A percentile compares a stretch with the other conserved stretches of the same genome.
phyloP scores from a whole-genome alignment of 2,797 vertebrate species.

The Gymnoscopelus braueri region DNA sequence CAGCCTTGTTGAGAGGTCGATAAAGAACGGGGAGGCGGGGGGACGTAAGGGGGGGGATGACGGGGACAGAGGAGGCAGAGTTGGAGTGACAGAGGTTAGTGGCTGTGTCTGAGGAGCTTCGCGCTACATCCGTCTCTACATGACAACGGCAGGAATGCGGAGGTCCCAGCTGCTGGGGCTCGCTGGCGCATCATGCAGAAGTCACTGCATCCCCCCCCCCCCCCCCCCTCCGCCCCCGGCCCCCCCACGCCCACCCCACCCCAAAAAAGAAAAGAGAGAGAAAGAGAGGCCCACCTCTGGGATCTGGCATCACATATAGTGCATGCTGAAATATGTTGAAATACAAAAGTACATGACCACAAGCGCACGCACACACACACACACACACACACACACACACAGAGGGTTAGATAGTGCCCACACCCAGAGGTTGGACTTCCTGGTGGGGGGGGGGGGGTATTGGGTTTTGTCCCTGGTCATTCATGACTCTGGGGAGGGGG shows the following conservation, averaged over 20 bases:
- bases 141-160: constrained; percentile 69
- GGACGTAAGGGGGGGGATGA: constrained; percentile 36
- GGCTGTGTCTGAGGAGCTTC: constrained; percentile 55
- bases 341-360: constrained; percentile 5
- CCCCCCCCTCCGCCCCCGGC: too few relatives aligned
- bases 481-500: constrained; percentile 73
- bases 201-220: constrained; percentile 43
- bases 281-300: constrained; percentile 27
- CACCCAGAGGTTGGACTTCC: constrained; percentile 80
- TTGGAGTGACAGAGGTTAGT: constrained; percentile 57
- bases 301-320: constrained; percentile 33
- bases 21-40: constrained; percentile 38
- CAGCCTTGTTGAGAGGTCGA: constrained; percentile 33
- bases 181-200: constrained; percentile 69
- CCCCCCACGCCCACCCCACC: too few relatives aligned
- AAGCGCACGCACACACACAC: constrained; percentile 13
- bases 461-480: constrained; percentile 80
- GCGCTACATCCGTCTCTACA: constrained; percentile 56
- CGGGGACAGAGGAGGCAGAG: background rate
- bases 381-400: constrained; percentile 28
- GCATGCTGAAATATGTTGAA: background rate
- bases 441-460: constrained; percentile 70
- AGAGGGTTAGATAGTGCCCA: constrained; percentile 62
- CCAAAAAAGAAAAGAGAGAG: constrained; percentile 8
- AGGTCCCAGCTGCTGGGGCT: constrained; percentile 67